Percentiles rank a stretch among this genome's conserved stretches.
These are phyloP conservation scores for Limnephilus lunatus DNA, from an alignment of 2,888 invertebrate species.

Conservation along the genomic window DNA sequence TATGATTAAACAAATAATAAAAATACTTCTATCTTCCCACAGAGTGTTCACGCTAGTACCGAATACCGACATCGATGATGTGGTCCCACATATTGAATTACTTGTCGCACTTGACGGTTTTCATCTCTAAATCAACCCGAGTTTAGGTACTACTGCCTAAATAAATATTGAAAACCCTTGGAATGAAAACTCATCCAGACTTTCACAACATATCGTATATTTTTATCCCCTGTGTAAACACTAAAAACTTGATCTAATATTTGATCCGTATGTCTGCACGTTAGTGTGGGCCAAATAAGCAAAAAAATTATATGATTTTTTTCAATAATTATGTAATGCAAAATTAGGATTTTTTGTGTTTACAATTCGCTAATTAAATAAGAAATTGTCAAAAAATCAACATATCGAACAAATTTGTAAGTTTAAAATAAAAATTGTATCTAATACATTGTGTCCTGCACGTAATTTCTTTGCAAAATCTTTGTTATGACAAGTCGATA, in stretches of 20 bases:
- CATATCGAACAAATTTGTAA: neutral
- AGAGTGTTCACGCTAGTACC: neutral
- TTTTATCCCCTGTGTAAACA: constrained; percentile 12
- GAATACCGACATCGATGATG: neutral
- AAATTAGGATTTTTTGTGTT: neutral
- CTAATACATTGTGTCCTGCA: too few relatives aligned
- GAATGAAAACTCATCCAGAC: constrained; percentile 36
- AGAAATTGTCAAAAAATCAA: neutral
- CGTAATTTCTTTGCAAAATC: neutral
- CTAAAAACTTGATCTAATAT: neutral
- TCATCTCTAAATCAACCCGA: constrained; percentile 30
- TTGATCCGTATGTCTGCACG: neutral
- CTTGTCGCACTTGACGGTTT: constrained; percentile 6
- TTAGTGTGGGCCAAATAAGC: neutral
- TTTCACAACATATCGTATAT: constrained; percentile 7
- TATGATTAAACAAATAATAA: neutral
- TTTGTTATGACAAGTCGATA: too few relatives aligned
- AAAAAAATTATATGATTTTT: neutral
- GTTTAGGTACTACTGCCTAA: constrained; percentile 31
- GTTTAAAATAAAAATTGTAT: neutral
- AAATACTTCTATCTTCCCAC: neutral
- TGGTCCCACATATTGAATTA: neutral
- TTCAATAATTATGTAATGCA: neutral
- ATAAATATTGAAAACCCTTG: constrained; percentile 47
- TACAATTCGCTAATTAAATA: neutral